Evolutionary conservation across 1,140 invertebrate genomes (phyloP), one percentile per base, ranked within the genome.

Genomic region (Drosophila azteca): DNA sequence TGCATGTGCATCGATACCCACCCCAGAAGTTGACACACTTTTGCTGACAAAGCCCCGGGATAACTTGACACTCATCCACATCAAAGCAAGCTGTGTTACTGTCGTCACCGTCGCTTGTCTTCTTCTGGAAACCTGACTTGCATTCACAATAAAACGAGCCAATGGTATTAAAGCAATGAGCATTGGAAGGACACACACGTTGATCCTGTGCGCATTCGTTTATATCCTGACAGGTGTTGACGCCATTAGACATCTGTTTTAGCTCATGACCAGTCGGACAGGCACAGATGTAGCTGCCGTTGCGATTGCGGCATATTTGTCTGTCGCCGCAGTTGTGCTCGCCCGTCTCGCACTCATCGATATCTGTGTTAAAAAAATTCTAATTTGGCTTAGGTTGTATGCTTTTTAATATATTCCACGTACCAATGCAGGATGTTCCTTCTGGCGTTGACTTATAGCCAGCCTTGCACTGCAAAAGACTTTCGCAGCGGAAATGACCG

Each of bases 11-110:
- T 52, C 95, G 92, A 91, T 96, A 97, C 2, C 95, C 94, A 0
- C 97, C 97, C 96, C 95, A 97, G 0, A 94, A 93, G 83, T 98
- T 98, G 35, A 95, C 93, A 75, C 97, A 98, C n/a, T 93, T 94
- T 46, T 98, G 97, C 72, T 97, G 94, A 80, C 97, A 99, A 0
- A 96, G 85, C 2, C 94, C 94, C 0, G 93, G 92, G 1, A 92
- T 93, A 57, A 93, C 92, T 7, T 90, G 54, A 65, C 95, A 96
- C 87, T 96, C 95, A 77, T 96, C 93, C 0, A 95, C 90, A 70
- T 96, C 95, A 24, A 93, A 92, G 71, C 95, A 95, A 15, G 73
- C 76, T 0, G 71, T 57, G 13, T 43, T 67, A 92, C 92, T 55
- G 50, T 78, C 92, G 90, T 22, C 92, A 92, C 1, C 90, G 9